Evolutionary conservation across 2,888 invertebrate species (phyloP), one percentile per base, ranked within the genome.

Genomic region (Phorcus lineatus): DNA sequence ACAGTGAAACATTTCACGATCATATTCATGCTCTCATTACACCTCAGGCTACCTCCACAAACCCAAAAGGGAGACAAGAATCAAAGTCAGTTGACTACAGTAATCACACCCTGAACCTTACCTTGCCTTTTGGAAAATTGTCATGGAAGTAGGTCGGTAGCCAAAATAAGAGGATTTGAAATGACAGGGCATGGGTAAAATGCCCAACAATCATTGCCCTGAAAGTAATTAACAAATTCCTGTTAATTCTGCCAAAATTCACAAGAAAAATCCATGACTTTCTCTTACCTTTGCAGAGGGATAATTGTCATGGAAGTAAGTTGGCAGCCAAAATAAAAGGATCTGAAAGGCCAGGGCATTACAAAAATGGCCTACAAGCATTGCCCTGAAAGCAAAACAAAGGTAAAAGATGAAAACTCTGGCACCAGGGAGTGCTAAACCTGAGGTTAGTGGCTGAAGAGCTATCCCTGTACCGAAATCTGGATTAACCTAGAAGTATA

Each of bases 61-160:
- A 47, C 47, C 36, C 36, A 36, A 7, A 1, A 11, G 47, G 47
- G 13, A 47, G 13, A 11, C 13, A 6, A 47, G 1, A 11, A 13
- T 47, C 47, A 13, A 11, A 11, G 47, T 6, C 47, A 47, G 13
- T 13, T 1, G 1, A 47, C 17, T 19, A 62, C 7, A 57, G 19
- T 11, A 62, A 54, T 74, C 47, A 76, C 16, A 70, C 13, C 62
- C 28, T 31, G 24, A 17, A 31, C 24, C 82, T 82, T 86, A 92
- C 92, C 91, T 95, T 95, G 40, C 95, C 95, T 84, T 95, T 31
- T n/a, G 70, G 70, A 19, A 94, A 96, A n/a, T 94, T 95, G 87
- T 96, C 96, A 88, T 95, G 95, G 89, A 96, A 96, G 91, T 95
- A 96, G 57, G 95, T 95, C 52, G 96, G 96, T 90, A 96, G 93